Base-by-base conservation (phyloP, 2,888 invertebrate species). In the Phasia obesa region DNA sequence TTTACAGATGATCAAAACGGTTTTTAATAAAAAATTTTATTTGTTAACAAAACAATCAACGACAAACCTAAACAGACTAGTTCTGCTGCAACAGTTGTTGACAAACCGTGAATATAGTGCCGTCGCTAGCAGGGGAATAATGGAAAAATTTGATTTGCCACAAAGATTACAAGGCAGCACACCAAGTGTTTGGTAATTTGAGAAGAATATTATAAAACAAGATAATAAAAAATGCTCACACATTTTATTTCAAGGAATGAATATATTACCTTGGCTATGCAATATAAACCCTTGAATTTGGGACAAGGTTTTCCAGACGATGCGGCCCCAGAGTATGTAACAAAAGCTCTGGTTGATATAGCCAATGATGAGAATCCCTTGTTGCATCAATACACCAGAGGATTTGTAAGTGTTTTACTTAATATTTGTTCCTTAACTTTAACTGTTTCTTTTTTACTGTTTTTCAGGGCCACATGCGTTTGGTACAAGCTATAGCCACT, bases 261-360 rank as follows among this genome's bases (percentile, higher is more conserved):
- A 90, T 98, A 98, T 89, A 96, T 96, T 80, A 94, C 95, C 84
- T 90, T 99, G 70, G 96, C 96, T 1, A 90, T 94, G 59, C 94
- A 98, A 85, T 93, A 96, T 89, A 97, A 98, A 87, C 97, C 98
- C 0, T 92, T 98, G 42, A 98, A 99, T 92, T 93, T 99, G 23
- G 99, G 99, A 0, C 98, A 98, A 93, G 99, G 99, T 0, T 98
- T 98, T 91, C 98, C 98, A 0, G 98, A 99, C 92, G 98, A 96
- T 92, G 94, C 95, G 85, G 94, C 97, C 4, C 98, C 98, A 0
- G 93, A 94, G 55, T 95, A 96, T 92, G 95, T 98, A 1, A 95
- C 95, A 0, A 93, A 96, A 86, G 95, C 96, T 3, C 92, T 99
- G 75, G 93, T 94, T 0, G 93, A 94, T 17, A 94, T 95, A 21